A percentile compares a stretch with the other conserved stretches of the same genome.
Conservation (phyloP, 1,140 invertebrate genomes). For the Ladona fulva region DNA sequence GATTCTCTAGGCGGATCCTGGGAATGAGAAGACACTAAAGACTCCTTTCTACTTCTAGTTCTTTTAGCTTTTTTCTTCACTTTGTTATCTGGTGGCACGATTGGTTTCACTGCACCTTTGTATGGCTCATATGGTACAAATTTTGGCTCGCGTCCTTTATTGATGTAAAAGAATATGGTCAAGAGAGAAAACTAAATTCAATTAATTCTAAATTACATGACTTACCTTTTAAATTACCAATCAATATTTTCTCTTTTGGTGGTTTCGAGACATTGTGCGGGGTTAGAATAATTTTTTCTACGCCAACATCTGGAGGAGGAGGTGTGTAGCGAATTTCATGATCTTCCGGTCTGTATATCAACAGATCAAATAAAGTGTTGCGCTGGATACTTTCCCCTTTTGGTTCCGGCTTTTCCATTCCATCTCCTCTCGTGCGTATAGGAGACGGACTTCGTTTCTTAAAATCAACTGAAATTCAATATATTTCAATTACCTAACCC, state of each 20-base stretch:
- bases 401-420: slow-evolving; percentile 40
- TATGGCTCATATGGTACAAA: slow-evolving; percentile 86
- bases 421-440: slow-evolving; percentile 43
- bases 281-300: slow-evolving; percentile 38
- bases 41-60: not conserved
- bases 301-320: slow-evolving; percentile 34
- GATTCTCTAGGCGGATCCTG: slow-evolving; percentile 57
- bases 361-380: slow-evolving; percentile 29
- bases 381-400: not conserved
- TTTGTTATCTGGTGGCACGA: slow-evolving; percentile 46
- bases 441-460: slow-evolving; percentile 13
- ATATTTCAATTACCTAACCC: not conserved
- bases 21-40: slow-evolving; percentile 42
- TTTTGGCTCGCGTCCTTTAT: slow-evolving; percentile 49
- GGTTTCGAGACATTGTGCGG: slow-evolving; percentile 33
- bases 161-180: not conserved
- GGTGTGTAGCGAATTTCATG: slow-evolving; percentile 32
- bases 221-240: slow-evolving; percentile 45
- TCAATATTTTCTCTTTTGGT: slow-evolving; percentile 35
- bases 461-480: not conserved
- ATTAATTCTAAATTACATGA: no score
- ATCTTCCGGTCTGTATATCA: slow-evolving; percentile 41
- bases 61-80: slow-evolving; percentile 46
- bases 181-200: no score
- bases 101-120: slow-evolving; percentile 71